phyloP scores from a whole-genome alignment of 2,113 vertebrate genomes.

The Porphyrio hochstetteri region DNA sequence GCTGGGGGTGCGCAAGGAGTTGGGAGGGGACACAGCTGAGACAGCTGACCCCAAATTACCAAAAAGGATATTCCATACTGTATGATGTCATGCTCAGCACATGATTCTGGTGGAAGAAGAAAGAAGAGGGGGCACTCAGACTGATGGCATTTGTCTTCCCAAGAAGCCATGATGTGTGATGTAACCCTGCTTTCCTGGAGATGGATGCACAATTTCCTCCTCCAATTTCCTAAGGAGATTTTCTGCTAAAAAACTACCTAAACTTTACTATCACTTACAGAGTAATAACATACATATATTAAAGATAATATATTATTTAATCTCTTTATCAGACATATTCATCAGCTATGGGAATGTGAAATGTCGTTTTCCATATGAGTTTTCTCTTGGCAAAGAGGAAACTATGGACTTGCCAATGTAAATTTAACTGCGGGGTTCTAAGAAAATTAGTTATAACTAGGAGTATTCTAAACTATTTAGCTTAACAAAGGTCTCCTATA shows the following conservation, averaged over 20 bases:
- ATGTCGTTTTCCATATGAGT: not conserved
- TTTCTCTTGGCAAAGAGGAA: constrained; percentile 46
- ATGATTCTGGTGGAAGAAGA: too few relatives aligned
- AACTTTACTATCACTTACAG: not conserved
- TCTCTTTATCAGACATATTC: constrained; percentile 29
- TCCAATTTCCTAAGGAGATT: not conserved
- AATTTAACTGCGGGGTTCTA: constrained; percentile 34
- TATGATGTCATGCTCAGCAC: too few relatives aligned
- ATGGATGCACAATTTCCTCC: too few relatives aligned
- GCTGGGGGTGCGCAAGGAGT: too few relatives aligned
- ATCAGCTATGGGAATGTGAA: constrained; percentile 8
- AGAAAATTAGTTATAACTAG: constrained; percentile 49
- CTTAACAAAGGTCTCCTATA: constrained; percentile 61
- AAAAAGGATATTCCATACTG: too few relatives aligned
- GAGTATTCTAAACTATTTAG: constrained; percentile 26
- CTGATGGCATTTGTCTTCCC: too few relatives aligned
- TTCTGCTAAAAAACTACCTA: not conserved
- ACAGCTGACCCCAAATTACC: too few relatives aligned
- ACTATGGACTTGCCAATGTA: constrained; percentile 50
- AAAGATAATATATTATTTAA: not conserved
- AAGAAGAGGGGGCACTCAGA: too few relatives aligned
- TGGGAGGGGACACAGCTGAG: too few relatives aligned
- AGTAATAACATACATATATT: not conserved
- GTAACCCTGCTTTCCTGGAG: too few relatives aligned
- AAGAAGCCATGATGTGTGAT: too few relatives aligned